Base-by-base conservation (phyloP, 2,888 invertebrate species). In the Aphrophora alni region DNA sequence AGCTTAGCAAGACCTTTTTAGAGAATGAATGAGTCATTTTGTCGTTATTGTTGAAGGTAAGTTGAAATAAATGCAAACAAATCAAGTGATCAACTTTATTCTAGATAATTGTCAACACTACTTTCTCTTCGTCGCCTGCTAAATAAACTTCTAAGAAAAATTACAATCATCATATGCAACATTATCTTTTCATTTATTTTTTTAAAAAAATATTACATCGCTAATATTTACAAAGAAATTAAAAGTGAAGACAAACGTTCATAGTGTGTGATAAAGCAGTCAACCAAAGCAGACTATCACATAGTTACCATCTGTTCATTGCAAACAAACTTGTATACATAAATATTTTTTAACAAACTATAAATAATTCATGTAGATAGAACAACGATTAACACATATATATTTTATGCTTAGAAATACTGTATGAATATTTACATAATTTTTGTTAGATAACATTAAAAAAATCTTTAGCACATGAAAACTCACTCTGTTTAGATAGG, bases 101-200 rank as follows among this genome's bases (percentile, higher is more conserved):
- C 78, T 79, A 79, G 78, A 79, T 79, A 79, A 79, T 74, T 79
- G 74, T 79, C 78, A 79, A 79, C 78, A 79, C 78, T 79, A 79
- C 78, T 78, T 79, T 73, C 51, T 79, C 74, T 73, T 79, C 78
- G 59, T 21, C 59, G 59, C 59, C 21, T 74, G 78, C 78, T 79
- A 79, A 79, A 79, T 79, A 79, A 79, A 79, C 59, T 79, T 33
- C 78, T 79, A 79, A 74, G 78, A 79, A 79, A 79, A 79, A 38
- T 79, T 70, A 77, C 78, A 78, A 79, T 74, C 59, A 79, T 74
- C 74, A 79, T 74, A 79, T 74, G 78, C 78, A 79, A 79, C 78
- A 79, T 79, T 74, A 69, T 79, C 74, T 74, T 79, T 79, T 79
- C 59, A 59, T 79, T 79, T 80, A 71, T 80, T 76, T 80, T 33